These are phyloP conservation scores for Hemicordylus capensis DNA, from an alignment of 2,113 vertebrate genomes.

Conservation along the genomic window DNA sequence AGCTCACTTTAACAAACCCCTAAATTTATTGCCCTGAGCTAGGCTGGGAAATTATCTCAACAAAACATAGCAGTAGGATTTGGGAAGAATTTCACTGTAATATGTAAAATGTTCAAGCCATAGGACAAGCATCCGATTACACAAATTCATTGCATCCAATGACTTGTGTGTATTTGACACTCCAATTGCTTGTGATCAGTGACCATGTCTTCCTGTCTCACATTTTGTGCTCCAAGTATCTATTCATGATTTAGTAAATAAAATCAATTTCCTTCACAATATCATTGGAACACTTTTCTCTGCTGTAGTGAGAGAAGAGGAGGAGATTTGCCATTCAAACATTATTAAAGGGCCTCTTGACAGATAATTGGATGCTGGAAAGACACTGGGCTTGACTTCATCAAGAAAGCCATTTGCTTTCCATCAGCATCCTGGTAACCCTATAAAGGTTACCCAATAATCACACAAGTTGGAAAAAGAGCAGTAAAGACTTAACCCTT, in stretches of 20 bases:
- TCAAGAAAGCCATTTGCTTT: slow-evolving; percentile 2
- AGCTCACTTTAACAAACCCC: too few relatives aligned
- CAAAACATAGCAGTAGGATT: not conserved
- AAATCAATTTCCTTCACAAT: not conserved
- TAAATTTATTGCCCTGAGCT: too few relatives aligned
- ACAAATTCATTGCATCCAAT: not conserved
- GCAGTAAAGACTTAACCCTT: slow-evolving; percentile 17
- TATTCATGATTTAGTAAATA: slow-evolving; percentile 5
- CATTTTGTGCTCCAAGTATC: not conserved
- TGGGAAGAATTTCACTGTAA: too few relatives aligned
- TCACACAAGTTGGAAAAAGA: slow-evolving; percentile 17
- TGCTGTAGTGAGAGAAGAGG: not conserved
- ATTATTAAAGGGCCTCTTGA: slow-evolving; percentile 22
- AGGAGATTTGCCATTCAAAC: slow-evolving; percentile 18
- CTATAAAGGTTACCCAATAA: too few relatives aligned
- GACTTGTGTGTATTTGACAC: not conserved
- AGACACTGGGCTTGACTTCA: not conserved
- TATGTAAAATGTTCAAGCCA: not conserved
- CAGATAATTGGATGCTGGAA: slow-evolving; percentile 25
- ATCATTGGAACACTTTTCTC: not conserved
- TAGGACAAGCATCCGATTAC: too few relatives aligned
- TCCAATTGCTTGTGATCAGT: slow-evolving; percentile 28
- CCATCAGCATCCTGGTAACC: not conserved
- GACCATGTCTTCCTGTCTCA: slow-evolving; percentile 12
- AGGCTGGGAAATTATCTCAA: too few relatives aligned